These are phyloP conservation scores for Drosophila anomalata DNA, from an alignment of 2,888 invertebrate species.

Conservation along the genomic window DNA sequence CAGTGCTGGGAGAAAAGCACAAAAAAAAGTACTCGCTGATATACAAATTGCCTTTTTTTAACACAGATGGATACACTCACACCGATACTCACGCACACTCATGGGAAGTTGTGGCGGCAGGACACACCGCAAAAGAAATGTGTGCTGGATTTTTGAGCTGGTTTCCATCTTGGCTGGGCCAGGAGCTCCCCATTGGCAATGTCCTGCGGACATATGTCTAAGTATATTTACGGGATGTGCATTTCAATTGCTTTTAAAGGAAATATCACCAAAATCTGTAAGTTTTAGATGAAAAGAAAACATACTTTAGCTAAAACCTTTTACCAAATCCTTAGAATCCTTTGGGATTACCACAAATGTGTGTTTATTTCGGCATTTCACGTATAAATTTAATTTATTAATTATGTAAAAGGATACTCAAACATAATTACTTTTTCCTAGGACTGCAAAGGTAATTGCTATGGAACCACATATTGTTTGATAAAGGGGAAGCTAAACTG, in stretches of 20 bases:
- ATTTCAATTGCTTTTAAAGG: neutral
- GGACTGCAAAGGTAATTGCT: conserved; percentile 10
- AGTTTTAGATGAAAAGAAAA: neutral
- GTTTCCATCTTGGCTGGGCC: conserved; percentile 29
- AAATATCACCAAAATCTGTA: neutral
- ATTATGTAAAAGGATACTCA: neutral
- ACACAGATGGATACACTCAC: conserved; percentile 23
- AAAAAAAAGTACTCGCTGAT: conserved; percentile 41
- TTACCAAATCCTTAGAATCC: no score
- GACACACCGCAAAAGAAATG: conserved; percentile 74
- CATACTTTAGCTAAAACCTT: neutral
- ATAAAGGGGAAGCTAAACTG: conserved; percentile 33
- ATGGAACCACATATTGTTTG: conserved; percentile 13
- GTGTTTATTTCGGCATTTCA: neutral
- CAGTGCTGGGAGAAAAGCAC: conserved; percentile 22
- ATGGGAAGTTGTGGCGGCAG: conserved; percentile 53
- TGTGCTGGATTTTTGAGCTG: conserved; percentile 35
- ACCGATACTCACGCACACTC: conserved; percentile 1
- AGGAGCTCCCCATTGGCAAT: conserved; percentile 32
- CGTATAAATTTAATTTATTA: neutral
- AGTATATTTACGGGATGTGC: conserved; percentile 8
- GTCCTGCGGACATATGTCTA: conserved; percentile 2
- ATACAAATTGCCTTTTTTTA: conserved; percentile 59
- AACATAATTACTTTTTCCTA: conserved; percentile 8
- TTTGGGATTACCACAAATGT: neutral